These are phyloP conservation scores for Morphnarchus princeps DNA, from an alignment of 2,113 vertebrate genomes.

Conservation along the genomic window DNA sequence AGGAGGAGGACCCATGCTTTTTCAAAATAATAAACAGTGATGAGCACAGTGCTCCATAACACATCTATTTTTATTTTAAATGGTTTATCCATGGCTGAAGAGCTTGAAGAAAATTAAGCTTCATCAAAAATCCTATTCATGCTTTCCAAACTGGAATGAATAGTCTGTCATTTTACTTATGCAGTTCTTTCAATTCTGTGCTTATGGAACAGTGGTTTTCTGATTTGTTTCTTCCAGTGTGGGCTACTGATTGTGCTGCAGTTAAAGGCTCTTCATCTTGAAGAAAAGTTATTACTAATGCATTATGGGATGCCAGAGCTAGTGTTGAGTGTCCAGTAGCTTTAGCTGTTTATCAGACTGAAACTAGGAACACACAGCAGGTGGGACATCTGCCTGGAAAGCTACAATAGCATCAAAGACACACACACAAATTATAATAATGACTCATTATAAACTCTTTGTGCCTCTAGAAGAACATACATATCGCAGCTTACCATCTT, in stretches of 20 bases:
- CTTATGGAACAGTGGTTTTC: conserved; percentile 60
- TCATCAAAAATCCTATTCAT: conserved; percentile 64
- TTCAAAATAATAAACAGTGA: conserved; percentile 64
- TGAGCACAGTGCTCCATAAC: background rate
- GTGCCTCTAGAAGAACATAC: background rate
- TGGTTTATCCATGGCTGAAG: conserved; percentile 56
- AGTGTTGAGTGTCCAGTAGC: conserved; percentile 26
- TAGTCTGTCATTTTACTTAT: conserved; percentile 68
- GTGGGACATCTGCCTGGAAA: conserved; percentile 11
- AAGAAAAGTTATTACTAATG: conserved; percentile 39
- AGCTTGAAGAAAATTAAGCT: conserved; percentile 67
- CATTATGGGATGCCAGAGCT: background rate
- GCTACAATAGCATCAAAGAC: conserved; percentile 31
- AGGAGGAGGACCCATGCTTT: background rate
- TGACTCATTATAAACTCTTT: conserved; percentile 34
- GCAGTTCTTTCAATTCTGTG: conserved; percentile 48
- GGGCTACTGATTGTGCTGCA: conserved; percentile 37
- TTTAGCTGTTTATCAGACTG: conserved; percentile 28
- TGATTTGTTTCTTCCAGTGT: conserved; percentile 60
- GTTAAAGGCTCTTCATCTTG: conserved; percentile 41
- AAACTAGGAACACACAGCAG: conserved; percentile 34
- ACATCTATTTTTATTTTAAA: conserved; percentile 70
- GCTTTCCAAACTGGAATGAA: conserved; percentile 70
- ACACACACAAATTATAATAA: conserved; percentile 34
- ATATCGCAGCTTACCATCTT: conserved; percentile 42